These are phyloP conservation scores for Homarus gammarus DNA, from an alignment of 2,888 invertebrate genomes.

Conservation along the genomic window DNA sequence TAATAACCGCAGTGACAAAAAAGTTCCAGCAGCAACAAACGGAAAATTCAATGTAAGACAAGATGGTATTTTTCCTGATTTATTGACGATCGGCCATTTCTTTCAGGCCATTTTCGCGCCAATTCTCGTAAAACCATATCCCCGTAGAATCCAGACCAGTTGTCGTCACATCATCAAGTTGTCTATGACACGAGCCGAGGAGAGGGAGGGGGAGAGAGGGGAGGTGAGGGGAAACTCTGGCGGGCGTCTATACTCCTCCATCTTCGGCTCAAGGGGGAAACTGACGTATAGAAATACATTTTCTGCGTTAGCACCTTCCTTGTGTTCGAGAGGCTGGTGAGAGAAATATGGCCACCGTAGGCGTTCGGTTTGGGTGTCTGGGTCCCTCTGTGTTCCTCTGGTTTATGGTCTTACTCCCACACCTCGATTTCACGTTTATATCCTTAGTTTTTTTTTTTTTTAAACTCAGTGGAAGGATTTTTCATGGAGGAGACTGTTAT, in stretches of 20 bases:
- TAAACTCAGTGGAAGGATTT: neutral
- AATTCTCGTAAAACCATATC: slow-evolving; percentile 19
- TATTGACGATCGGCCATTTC: slow-evolving; percentile 3
- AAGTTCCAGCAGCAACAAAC: too few relatives aligned
- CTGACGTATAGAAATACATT: slow-evolving; percentile 7
- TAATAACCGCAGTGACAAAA: too few relatives aligned
- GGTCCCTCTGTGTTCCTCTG: neutral
- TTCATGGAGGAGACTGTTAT: neutral
- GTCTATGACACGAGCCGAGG: neutral
- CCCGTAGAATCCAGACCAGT: slow-evolving; percentile 14
- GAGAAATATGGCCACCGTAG: slow-evolving; percentile 6
- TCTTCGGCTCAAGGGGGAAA: neutral
- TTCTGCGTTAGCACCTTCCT: slow-evolving; percentile 7
- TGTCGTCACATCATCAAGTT: slow-evolving; percentile 20
- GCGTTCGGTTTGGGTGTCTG: neutral
- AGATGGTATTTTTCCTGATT: neutral
- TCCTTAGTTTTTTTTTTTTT: too few relatives aligned
- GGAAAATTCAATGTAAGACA: neutral
- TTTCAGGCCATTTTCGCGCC: slow-evolving; percentile 23
- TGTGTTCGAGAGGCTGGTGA: slow-evolving; percentile 2
- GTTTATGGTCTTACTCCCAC: neutral
- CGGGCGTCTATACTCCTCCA: neutral
- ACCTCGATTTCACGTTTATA: neutral
- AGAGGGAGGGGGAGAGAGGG: neutral
- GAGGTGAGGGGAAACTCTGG: neutral